Percentiles rank a stretch among this genome's conserved stretches.
phyloP scores from a whole-genome alignment of 1,140 invertebrate genomes.

The Trypoxylus dichotomus region DNA sequence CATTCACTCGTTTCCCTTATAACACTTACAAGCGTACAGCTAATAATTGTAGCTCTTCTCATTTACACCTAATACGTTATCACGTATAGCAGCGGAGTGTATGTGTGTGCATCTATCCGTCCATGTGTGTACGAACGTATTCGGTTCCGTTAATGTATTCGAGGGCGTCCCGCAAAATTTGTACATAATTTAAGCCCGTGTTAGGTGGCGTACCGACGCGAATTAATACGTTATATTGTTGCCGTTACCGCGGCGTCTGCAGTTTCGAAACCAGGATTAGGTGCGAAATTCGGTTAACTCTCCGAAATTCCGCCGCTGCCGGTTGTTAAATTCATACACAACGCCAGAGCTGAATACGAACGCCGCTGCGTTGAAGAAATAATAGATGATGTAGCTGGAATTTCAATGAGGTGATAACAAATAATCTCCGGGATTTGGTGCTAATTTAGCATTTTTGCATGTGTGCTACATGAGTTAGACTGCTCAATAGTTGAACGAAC shows the following conservation, averaged over 20 bases:
- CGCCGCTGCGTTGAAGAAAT: background rate
- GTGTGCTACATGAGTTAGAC: background rate
- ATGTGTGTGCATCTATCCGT: background rate
- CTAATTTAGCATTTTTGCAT: background rate
- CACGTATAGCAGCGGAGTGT: background rate
- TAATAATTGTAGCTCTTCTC: background rate
- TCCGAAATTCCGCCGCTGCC: background rate
- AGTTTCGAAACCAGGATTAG: background rate
- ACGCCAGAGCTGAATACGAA: background rate
- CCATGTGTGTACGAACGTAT: background rate
- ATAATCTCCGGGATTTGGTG: background rate
- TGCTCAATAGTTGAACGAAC: background rate
- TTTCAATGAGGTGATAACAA: background rate
- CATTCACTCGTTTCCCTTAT: background rate
- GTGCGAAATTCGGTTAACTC: background rate
- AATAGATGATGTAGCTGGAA: background rate
- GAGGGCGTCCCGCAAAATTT: slow-evolving; percentile 1
- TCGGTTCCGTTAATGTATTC: slow-evolving; percentile 1
- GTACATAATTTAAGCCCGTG: slow-evolving; percentile 6
- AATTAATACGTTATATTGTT: slow-evolving; percentile 8
- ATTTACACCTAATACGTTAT: background rate
- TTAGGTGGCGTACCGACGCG: background rate
- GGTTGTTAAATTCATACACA: background rate
- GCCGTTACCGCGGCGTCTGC: background rate
- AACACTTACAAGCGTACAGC: background rate